phyloP scores from a whole-genome alignment of 2,888 invertebrate species.

The Tyria jacobaeae region DNA sequence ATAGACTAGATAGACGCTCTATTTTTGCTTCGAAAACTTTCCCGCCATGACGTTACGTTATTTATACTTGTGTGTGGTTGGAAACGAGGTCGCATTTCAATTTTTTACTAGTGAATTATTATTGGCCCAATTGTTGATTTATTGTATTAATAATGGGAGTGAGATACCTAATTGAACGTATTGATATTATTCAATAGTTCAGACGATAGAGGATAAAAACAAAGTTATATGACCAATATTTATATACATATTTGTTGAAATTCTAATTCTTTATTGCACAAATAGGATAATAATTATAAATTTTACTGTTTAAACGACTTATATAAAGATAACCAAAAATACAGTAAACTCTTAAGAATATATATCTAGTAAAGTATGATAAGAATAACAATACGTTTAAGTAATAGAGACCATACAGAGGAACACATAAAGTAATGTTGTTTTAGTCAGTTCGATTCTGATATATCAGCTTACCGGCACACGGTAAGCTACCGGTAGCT shows the following conservation, averaged over 20 bases:
- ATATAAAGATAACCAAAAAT: too few relatives aligned
- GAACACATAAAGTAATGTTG: too few relatives aligned
- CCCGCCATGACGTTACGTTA: constrained; percentile 40
- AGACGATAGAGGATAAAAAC: constrained; percentile 1
- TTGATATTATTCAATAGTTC: constrained; percentile 1
- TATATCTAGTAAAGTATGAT: too few relatives aligned
- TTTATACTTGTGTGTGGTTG: constrained; percentile 54
- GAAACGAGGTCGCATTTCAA: constrained; percentile 42
- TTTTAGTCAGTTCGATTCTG: too few relatives aligned
- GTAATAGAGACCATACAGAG: not conserved
- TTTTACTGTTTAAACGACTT: too few relatives aligned
- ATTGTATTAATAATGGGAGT: constrained; percentile 26
- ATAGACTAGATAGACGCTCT: too few relatives aligned
- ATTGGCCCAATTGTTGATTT: constrained; percentile 45
- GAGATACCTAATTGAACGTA: constrained; percentile 4
- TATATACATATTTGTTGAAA: not conserved
- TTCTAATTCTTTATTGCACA: too few relatives aligned
- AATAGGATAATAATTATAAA: too few relatives aligned
- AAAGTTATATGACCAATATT: not conserved
- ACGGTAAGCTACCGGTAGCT: too few relatives aligned
- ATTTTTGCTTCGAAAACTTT: not conserved
- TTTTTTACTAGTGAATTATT: constrained; percentile 46
- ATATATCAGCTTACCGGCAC: too few relatives aligned
- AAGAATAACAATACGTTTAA: too few relatives aligned
- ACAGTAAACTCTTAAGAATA: too few relatives aligned